phyloP scores from a whole-genome alignment of 2,113 vertebrate species.

The Plotosus lineatus region DNA sequence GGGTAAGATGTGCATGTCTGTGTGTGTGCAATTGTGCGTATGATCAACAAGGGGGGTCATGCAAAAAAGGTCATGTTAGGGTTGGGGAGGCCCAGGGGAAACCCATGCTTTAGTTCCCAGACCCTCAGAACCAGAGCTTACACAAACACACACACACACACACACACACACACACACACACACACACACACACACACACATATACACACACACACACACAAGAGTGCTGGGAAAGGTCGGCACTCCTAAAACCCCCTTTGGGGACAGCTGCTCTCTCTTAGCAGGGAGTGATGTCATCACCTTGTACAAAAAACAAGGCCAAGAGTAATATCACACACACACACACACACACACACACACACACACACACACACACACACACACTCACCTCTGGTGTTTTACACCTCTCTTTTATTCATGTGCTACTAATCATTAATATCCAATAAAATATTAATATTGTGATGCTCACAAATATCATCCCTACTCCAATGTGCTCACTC shows the following conservation, averaged over 20 bases:
- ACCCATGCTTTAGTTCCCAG: slow-evolving; percentile 26
- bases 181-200: too few species aligned
- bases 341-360: slow-evolving; percentile 7
- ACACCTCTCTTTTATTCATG: not conserved
- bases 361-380: slow-evolving; percentile 17
- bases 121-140: not conserved
- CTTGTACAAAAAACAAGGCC: slow-evolving; percentile 53
- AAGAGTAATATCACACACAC: slow-evolving; percentile 51
- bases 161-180: slow-evolving; percentile 37
- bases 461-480: not conserved
- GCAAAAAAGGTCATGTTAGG: slow-evolving; percentile 6
- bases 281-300: slow-evolving; percentile 68
- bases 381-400: not conserved
- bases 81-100: slow-evolving; percentile 23
- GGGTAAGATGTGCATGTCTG: not conserved
- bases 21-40: not conserved
- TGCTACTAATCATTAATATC: not conserved
- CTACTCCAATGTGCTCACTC: not conserved
- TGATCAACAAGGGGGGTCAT: slow-evolving; percentile 11
- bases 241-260: slow-evolving; percentile 58
- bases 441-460: not conserved
- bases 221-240: slow-evolving; percentile 71
- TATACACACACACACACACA: slow-evolving; percentile 19
- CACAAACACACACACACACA: slow-evolving; percentile 6
- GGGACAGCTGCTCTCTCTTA: slow-evolving; percentile 62